Percentiles rank a stretch among this genome's conserved stretches.
phyloP scores from a whole-genome alignment of 2,113 vertebrate species.

The Aix galericulata region DNA sequence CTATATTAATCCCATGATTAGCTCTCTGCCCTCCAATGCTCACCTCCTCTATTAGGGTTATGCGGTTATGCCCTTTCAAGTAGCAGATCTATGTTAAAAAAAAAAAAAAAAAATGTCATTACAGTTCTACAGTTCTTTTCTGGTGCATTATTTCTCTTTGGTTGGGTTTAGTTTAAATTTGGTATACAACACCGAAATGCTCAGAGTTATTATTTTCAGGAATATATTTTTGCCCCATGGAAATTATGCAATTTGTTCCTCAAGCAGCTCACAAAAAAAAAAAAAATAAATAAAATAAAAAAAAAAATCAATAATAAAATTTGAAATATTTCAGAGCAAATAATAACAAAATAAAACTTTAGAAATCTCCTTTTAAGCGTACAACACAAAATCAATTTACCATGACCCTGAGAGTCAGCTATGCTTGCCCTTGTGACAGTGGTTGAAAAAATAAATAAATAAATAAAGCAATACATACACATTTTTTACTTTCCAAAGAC shows the following conservation, averaged over 20 bases:
- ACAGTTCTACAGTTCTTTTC: neutral
- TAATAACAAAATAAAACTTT: conserved; percentile 67
- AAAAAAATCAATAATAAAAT: conserved; percentile 76
- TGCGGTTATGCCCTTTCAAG: conserved; percentile 51
- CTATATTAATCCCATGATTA: conserved; percentile 49
- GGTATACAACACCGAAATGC: conserved; percentile 28
- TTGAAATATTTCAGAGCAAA: conserved; percentile 71
- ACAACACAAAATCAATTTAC: conserved; percentile 80
- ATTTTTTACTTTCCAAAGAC: conserved; percentile 54
- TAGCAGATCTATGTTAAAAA: neutral
- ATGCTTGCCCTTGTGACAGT: conserved; percentile 67
- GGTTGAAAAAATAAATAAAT: conserved; percentile 59
- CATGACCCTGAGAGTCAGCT: conserved; percentile 70
- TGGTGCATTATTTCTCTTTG: neutral
- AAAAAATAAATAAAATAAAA: conserved; percentile 64
- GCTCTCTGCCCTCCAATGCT: neutral
- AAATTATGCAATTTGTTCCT: conserved; percentile 27
- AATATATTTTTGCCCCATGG: conserved; percentile 36
- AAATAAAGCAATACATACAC: conserved; percentile 69
- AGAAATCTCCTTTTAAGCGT: conserved; percentile 71
- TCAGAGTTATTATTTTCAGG: neutral
- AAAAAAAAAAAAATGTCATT: neutral
- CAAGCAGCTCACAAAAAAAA: conserved; percentile 44
- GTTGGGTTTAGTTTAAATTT: neutral
- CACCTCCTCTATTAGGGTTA: neutral